Evolutionary conservation across 2,797 vertebrate species (phyloP).

Genomic region (Cirrhinus mrigala): DNA sequence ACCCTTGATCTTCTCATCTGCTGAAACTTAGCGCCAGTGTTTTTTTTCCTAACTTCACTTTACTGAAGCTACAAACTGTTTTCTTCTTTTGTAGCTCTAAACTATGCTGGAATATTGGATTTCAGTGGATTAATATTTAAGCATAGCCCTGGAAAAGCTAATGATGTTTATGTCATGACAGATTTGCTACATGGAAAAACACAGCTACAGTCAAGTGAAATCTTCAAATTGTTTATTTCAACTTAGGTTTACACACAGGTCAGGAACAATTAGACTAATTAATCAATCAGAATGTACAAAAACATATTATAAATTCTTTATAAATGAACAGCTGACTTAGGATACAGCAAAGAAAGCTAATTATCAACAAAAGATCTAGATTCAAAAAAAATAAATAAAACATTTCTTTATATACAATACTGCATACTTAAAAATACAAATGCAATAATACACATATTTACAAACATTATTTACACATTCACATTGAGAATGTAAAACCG

Average conservation of each 20-base stretch:
- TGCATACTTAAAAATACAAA: constrained; percentile 53
- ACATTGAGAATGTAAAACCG: constrained; percentile 26
- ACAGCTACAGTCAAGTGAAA: background rate
- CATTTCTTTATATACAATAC: constrained; percentile 71
- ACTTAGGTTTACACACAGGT: constrained; percentile 1
- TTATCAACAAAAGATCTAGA: constrained; percentile 45
- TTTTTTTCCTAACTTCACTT: background rate
- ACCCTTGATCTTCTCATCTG: background rate
- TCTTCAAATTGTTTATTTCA: constrained; percentile 39
- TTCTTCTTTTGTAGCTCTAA: background rate
- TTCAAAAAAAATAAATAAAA: constrained; percentile 78
- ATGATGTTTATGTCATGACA: background rate
- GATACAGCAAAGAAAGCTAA: constrained; percentile 38
- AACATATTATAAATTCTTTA: constrained; percentile 14
- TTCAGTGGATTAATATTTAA: background rate
- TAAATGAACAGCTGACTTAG: constrained; percentile 1
- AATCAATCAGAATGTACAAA: constrained; percentile 32
- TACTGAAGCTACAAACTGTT: background rate
- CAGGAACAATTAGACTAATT: constrained; percentile 5
- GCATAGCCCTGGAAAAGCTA: background rate
- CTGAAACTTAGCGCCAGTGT: background rate
- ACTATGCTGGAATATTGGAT: background rate
- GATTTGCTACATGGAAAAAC: background rate
- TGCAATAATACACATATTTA: constrained; percentile 53
- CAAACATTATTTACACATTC: constrained; percentile 69